These are phyloP conservation scores for Galemys pyrenaicus DNA, from an alignment of 2,113 vertebrate genomes.

Conservation along the genomic window DNA sequence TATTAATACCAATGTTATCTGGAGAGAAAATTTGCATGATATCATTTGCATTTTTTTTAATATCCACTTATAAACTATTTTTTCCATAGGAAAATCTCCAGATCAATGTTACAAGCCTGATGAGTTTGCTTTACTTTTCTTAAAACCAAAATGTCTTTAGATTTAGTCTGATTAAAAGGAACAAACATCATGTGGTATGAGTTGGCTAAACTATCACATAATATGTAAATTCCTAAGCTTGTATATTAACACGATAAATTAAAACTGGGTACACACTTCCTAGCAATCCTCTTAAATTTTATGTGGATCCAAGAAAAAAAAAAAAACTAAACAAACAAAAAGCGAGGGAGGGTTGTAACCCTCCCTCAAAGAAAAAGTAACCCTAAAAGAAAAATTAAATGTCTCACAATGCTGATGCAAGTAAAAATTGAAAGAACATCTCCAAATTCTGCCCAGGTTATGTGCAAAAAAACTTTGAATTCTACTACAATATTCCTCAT, in stretches of 20 bases:
- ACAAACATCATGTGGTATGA: neutral
- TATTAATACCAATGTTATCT: slow-evolving; percentile 7
- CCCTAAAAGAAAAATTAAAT: slow-evolving; percentile 15
- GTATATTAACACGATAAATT: neutral
- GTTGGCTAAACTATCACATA: neutral
- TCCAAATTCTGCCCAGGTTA: neutral
- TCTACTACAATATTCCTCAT: neutral
- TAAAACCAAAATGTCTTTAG: neutral
- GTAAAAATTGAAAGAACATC: neutral
- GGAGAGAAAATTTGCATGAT: slow-evolving; percentile 25
- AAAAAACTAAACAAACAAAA: neutral
- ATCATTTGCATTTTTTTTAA: slow-evolving; percentile 55
- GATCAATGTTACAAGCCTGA: slow-evolving; percentile 24
- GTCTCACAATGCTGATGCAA: neutral
- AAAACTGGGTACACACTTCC: neutral
- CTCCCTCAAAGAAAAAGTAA: neutral
- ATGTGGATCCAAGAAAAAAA: neutral
- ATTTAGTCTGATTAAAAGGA: neutral
- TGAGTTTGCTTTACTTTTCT: neutral
- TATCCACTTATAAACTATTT: neutral
- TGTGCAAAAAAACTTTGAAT: neutral
- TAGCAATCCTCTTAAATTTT: neutral
- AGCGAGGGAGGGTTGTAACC: neutral
- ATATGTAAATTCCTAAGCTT: neutral
- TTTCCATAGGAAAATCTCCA: slow-evolving; percentile 16